Percentiles rank a stretch among this genome's conserved stretches.
These are phyloP conservation scores for Brachypterus glaber DNA, from an alignment of 2,888 invertebrate species.

Conservation along the genomic window DNA sequence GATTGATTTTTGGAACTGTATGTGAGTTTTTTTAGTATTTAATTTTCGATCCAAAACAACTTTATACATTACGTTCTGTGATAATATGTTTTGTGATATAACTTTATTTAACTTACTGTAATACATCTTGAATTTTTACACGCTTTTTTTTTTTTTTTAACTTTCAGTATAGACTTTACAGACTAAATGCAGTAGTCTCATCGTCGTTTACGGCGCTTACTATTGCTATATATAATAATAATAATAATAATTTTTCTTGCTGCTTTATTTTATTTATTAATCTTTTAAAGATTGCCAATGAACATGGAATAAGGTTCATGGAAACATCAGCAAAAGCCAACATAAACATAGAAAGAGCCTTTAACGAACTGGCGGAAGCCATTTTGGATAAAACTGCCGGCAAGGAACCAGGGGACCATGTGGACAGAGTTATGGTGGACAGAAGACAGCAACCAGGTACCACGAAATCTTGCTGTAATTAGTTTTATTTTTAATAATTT, in stretches of 20 bases:
- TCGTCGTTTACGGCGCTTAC: too few species aligned
- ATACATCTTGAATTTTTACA: too few species aligned
- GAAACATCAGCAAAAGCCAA: slow-evolving; percentile 98
- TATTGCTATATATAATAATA: too few species aligned
- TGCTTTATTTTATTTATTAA: neutral
- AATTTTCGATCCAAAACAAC: too few species aligned
- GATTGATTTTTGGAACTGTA: too few species aligned
- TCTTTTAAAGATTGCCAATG: slow-evolving; percentile 68
- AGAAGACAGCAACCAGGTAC: slow-evolving; percentile 56
- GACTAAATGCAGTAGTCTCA: too few species aligned
- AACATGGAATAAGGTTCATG: slow-evolving; percentile 98
- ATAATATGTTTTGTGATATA: too few species aligned
- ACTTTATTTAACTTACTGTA: too few species aligned
- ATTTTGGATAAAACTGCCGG: slow-evolving; percentile 73
- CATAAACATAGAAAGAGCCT: slow-evolving; percentile 95
- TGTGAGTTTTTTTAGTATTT: too few species aligned
- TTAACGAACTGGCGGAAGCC: slow-evolving; percentile 36
- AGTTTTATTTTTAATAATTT: slow-evolving; percentile 11
- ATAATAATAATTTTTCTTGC: neutral
- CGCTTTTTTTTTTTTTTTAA: too few species aligned
- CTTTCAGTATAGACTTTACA: too few species aligned
- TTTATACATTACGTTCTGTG: too few species aligned
- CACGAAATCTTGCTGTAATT: slow-evolving; percentile 48
- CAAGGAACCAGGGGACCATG: slow-evolving; percentile 49
- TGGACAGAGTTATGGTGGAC: slow-evolving; percentile 61